Evolutionary conservation across 2,113 vertebrate species (phyloP), one percentile per base, ranked within the genome.

Genomic region (Austrofundulus limnaeus): DNA sequence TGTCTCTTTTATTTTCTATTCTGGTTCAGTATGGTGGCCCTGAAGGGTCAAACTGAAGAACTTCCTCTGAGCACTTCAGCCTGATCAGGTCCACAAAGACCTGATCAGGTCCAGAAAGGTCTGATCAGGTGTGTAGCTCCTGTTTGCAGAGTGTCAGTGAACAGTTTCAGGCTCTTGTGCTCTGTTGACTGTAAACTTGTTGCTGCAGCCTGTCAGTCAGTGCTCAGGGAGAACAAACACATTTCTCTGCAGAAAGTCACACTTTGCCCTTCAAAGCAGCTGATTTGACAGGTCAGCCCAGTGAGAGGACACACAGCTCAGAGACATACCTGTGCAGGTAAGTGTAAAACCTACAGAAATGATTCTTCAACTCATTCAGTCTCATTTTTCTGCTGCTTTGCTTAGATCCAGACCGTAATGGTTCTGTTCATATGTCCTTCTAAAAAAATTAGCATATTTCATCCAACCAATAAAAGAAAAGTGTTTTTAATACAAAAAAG

Each of bases 261-360:
- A 55, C 61, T 61, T 59, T 66, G 61, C 70, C 66, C 53, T 78
- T 77, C 39, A 60, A 15, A 63, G 11, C 28, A 28, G 34, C 53
- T 25, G 51, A 47, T 48, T 53, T 31, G 16, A 48, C 45, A 20
- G 60, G 17, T 54, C 34, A 9, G 52, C 3, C 23, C 38, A 12
- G 15, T 3, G 15, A 24, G 21, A 16, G 25, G 14, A 17, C 14
- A 25, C 20, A 25, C 20, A 16, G 21, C 52, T 12, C 39, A 12
- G 55, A 11, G 68, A 61, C 49, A 52, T 53, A 71, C 70, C 58
- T 78, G 58, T 12, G 11, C 61, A 81, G 74, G 78, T 77, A 72
- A 0, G 49, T 41, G 15, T 46, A 13, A 15, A 46, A 9, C 17
- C 21, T 47, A 19, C n/a, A n/a, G n/a, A n/a, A 21, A 19, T 21